A percentile compares a stretch with the other conserved stretches of the same genome.
Conservation (phyloP, 2,888 invertebrate genomes). For the Drosophila emarginata region DNA sequence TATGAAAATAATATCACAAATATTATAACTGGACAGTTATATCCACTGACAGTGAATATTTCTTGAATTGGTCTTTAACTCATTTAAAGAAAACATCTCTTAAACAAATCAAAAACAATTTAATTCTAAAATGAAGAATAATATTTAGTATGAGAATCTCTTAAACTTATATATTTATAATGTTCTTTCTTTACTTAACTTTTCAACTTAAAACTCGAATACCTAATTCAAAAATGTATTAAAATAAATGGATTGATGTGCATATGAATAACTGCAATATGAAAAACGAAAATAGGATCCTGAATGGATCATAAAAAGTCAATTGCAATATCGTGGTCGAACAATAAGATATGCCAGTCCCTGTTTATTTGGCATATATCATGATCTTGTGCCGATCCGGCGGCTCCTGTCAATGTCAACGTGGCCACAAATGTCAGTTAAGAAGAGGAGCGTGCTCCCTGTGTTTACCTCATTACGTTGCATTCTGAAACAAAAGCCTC, state of each 20-base stretch:
- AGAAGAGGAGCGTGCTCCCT: conserved; percentile 30
- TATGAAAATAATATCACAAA: too few species aligned
- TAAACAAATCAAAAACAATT: too few species aligned
- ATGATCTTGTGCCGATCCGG: conserved; percentile 45
- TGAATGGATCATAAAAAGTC: conserved; percentile 53
- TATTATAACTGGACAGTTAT: too few species aligned
- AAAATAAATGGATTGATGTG: background rate
- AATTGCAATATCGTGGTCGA: conserved; percentile 34
- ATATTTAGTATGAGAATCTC: too few species aligned
- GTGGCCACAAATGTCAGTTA: conserved; percentile 56
- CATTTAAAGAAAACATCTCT: too few species aligned
- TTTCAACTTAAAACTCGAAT: background rate
- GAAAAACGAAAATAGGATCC: conserved; percentile 44
- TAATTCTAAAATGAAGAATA: too few species aligned
- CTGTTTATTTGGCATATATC: conserved; percentile 69
- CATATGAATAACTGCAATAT: conserved; percentile 20
- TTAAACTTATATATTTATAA: too few species aligned
- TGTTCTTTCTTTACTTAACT: too few species aligned
- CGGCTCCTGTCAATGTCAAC: conserved; percentile 72
- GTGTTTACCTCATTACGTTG: conserved; percentile 54
- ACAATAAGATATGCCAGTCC: conserved; percentile 64
- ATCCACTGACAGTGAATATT: too few species aligned
- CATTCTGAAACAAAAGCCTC: conserved; percentile 26
- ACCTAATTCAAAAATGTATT: too few species aligned
- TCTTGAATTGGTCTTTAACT: too few species aligned